Evolutionary conservation across 35 echinoderm and acorn worm genomes (phyloP), one percentile per base, ranked within the genome.

Genomic region (Apostichopus parvimensis): DNA sequence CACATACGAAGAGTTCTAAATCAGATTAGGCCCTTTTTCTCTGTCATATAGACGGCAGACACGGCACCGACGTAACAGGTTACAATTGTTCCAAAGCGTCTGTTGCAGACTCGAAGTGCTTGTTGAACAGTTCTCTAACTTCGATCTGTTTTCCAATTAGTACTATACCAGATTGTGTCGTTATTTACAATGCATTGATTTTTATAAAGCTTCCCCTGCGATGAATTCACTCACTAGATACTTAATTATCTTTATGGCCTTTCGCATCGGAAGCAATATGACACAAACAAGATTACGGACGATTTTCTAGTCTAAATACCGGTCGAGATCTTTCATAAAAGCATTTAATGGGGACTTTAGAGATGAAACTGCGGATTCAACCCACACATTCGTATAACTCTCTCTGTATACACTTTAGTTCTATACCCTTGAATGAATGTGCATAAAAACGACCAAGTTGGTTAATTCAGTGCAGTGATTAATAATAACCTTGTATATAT

Each of bases 171-270:
- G 81, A 84, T 84, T 84, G 81, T 84, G 24, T 18, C 57, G 81
- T n/a, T 84, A 84, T 84, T 84, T 84, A 59, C 57, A 84, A 56
- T 18, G 81, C 81, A 84, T 84, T 84, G 81, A 84, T 84, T 84
- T 84, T 84, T 58, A 84, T 84, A 84, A 84, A 84, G 81, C 56
- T 84, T 84, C 8, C 54, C 57, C 54, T 22, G 54, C 17, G 57
- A 84, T 84, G 81, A 84, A 84, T 84, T 59, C 54, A 84, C 81
- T 58, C 55, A 84, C 54, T 23, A 84, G 81, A 84, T 84, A 84
- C 81, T 84, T 84, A 84, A 84, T 84, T 84, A 84, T 84, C 81
- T 84, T 84, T 84, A 84, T 84, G 81, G 81, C 81, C 55, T 58
- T 59, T 84, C 14, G 56, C 14, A 84, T 84, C 81, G 81, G 81